These are phyloP conservation scores for Acanthis flammea DNA, from an alignment of 2,797 vertebrate species.

Conservation along the genomic window DNA sequence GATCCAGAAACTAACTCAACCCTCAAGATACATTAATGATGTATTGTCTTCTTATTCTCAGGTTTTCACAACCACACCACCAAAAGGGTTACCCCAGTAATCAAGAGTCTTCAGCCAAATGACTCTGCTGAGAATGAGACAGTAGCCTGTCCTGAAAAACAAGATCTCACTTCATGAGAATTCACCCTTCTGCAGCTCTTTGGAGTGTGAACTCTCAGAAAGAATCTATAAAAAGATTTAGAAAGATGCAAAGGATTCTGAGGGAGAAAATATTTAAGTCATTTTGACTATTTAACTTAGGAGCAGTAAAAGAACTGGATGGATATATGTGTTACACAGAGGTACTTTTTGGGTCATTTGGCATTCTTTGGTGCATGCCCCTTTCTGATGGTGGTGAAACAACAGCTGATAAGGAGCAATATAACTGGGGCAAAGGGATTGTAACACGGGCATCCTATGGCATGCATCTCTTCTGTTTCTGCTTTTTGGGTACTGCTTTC, in stretches of 20 bases:
- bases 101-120: neutral
- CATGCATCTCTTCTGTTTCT: neutral
- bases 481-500: neutral
- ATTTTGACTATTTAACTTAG: neutral
- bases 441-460: accelerated
- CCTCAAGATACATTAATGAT: neutral
- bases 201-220: neutral
- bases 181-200: neutral
- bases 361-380: neutral
- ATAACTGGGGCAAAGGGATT: neutral
- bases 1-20: neutral
- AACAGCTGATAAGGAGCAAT: neutral
- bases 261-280: neutral
- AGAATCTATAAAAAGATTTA: neutral
- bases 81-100: neutral
- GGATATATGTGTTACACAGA: accelerated
- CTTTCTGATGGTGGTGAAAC: neutral
- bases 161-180: neutral
- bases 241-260: neutral
- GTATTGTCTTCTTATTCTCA: neutral
- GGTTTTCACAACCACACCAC: neutral
- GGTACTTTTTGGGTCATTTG: neutral
- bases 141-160: neutral
- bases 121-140: neutral
- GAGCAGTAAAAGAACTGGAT: neutral